These are phyloP conservation scores for Monochamus saltuarius DNA, from an alignment of 1,140 invertebrate species.

Conservation along the genomic window DNA sequence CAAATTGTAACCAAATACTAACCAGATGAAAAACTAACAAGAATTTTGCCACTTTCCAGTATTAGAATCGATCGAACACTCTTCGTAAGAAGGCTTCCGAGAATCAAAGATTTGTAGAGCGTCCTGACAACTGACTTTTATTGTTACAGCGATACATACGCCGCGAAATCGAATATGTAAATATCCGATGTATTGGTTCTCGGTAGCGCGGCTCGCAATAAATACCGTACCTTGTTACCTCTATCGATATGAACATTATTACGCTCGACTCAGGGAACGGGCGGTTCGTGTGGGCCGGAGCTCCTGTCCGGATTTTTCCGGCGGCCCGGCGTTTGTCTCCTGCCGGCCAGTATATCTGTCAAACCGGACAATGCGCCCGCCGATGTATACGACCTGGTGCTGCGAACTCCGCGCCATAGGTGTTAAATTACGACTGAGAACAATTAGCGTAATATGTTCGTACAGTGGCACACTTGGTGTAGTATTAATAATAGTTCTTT, in stretches of 20 bases:
- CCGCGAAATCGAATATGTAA: conserved; percentile 27
- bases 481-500: too few relatives aligned
- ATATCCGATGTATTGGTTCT: conserved; percentile 38
- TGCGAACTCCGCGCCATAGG: conserved; percentile 40
- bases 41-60: too few relatives aligned
- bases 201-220: conserved; percentile 36
- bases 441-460: conserved; percentile 47
- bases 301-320: conserved; percentile 30
- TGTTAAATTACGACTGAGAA: conserved; percentile 46
- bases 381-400: conserved; percentile 32
- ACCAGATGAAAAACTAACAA: too few relatives aligned
- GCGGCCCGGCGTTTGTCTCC: conserved; percentile 31
- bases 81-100: too few relatives aligned
- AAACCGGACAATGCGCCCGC: conserved; percentile 37
- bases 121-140: too few relatives aligned
- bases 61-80: too few relatives aligned
- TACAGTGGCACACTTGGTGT: too few relatives aligned
- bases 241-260: conserved; percentile 41
- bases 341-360: conserved; percentile 40
- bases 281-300: conserved; percentile 25
- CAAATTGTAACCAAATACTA: too few relatives aligned
- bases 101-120: too few relatives aligned
- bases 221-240: conserved; percentile 32
- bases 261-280: conserved; percentile 17
- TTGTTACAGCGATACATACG: too few relatives aligned